phyloP scores from a whole-genome alignment of 37 sponge, comb jelly and placozoan species.

The Lycopodina hypogea region DNA sequence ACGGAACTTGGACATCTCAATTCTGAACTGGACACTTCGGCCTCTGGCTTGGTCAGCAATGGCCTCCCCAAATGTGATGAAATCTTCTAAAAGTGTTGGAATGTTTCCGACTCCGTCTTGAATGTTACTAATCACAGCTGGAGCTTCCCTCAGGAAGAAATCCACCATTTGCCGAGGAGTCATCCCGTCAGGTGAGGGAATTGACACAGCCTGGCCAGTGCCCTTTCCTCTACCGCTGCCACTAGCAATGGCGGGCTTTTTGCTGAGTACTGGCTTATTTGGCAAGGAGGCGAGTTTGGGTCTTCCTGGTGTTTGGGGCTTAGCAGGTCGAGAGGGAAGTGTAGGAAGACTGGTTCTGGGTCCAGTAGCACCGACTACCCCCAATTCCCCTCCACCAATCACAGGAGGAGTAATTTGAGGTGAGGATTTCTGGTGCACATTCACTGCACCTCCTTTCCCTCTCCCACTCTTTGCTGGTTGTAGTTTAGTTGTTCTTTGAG shows the following conservation, averaged over 20 bases:
- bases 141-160: background rate
- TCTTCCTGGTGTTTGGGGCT: conserved; percentile 23
- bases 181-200: conserved; percentile 13
- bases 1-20: conserved; percentile 1
- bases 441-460: background rate
- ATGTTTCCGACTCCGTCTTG: background rate
- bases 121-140: conserved; percentile 14
- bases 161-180: conserved; percentile 22
- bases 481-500: background rate
- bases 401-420: conserved; percentile 1
- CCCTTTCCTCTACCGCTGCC: background rate
- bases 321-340: background rate
- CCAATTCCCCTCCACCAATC: background rate
- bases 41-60: conserved; percentile 15
- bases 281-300: conserved; percentile 14
- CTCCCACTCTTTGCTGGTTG: no score
- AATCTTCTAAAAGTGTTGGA: conserved; percentile 19
- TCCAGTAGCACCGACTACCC: background rate
- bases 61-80: conserved; percentile 9
- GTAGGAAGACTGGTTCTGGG: background rate
- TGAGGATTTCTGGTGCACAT: background rate
- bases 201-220: background rate
- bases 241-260: background rate
- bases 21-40: background rate
- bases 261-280: conserved; percentile 5